Evolutionary conservation across 2,797 vertebrate species (phyloP), one percentile per base, ranked within the genome.

Genomic region (Gila robusta): DNA sequence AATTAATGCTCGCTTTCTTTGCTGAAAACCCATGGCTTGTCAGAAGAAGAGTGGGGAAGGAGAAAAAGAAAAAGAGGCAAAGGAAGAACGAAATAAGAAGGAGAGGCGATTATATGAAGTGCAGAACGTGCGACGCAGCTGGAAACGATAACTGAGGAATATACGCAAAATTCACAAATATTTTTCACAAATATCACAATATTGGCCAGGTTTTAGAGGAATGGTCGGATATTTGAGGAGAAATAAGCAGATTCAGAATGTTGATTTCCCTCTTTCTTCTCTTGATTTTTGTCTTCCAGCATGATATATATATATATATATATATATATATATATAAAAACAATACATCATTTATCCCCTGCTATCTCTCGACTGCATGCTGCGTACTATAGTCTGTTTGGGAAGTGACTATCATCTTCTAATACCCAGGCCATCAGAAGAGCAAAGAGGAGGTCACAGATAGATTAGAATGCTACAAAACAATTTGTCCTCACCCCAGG

Each of bases 1-100:
- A 99, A 99, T 99, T 99, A 99, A 99, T 99, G 98, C 97, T 96
- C 94, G 96, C 97, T 99, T 98, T 99, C 97, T 98, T 98, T 97
- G 97, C 97, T 97, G 96, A 97, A 98, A 98, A 98, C 97, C 97
- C 96, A 93, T 96, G 96, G 97, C 97, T 97, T 99, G 98, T 99
- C 98, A 99, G 97, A 97, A 95, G 96, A 96, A 96, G 95, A 96
- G 95, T 96, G 95, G 94, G 94, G 79, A 83, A 86, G 87, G 94
- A 96, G 95, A 93, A 92, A 95, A 95, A 88, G 85, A 83, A 79
- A 88, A 89, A 82, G 80, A 76, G 70, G 94, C 95, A 96, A 95
- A 95, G 74, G 77, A 72, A 77, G 85, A 78, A 89, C 83, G 73
- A 84, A 93, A 94, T 94, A 92, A 92, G 93, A 93, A 92, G 93